phyloP scores from a whole-genome alignment of 2,888 invertebrate species.

The Petrolisthes cinctipes region DNA sequence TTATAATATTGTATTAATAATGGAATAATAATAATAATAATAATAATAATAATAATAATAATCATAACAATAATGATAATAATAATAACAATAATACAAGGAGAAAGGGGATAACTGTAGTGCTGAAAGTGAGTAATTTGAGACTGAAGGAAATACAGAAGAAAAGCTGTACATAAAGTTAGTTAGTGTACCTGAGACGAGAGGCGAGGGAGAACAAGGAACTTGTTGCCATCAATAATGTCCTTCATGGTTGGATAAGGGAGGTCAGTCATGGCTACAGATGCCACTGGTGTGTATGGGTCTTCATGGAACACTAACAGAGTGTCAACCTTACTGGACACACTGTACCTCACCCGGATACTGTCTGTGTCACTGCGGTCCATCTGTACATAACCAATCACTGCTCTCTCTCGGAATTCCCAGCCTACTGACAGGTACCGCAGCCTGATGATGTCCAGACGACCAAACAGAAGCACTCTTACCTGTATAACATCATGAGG shows the following conservation, averaged over 20 bases:
- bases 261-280: slow-evolving; percentile 90
- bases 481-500: slow-evolving; percentile 71
- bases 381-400: slow-evolving; percentile 85
- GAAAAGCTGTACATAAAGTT: neutral
- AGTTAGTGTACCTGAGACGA: slow-evolving; percentile 85
- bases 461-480: slow-evolving; percentile 84
- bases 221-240: slow-evolving; percentile 89
- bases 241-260: slow-evolving; percentile 88
- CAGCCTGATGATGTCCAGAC: slow-evolving; percentile 80
- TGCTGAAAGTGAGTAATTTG: neutral
- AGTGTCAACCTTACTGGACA: slow-evolving; percentile 81
- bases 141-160: neutral
- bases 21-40: neutral
- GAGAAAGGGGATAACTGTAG: neutral
- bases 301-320: slow-evolving; percentile 90
- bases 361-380: slow-evolving; percentile 76
- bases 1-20: neutral
- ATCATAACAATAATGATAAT: neutral
- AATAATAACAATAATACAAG: too few species aligned
- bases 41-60: neutral
- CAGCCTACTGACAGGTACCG: slow-evolving; percentile 90
- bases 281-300: slow-evolving; percentile 83
- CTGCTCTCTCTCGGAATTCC: slow-evolving; percentile 85
- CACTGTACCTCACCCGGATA: slow-evolving; percentile 79
- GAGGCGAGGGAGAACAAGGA: slow-evolving; percentile 86